Evolutionary conservation across 2,888 invertebrate species (phyloP), one percentile per base, ranked within the genome.

Genomic region (Lagria hirta): DNA sequence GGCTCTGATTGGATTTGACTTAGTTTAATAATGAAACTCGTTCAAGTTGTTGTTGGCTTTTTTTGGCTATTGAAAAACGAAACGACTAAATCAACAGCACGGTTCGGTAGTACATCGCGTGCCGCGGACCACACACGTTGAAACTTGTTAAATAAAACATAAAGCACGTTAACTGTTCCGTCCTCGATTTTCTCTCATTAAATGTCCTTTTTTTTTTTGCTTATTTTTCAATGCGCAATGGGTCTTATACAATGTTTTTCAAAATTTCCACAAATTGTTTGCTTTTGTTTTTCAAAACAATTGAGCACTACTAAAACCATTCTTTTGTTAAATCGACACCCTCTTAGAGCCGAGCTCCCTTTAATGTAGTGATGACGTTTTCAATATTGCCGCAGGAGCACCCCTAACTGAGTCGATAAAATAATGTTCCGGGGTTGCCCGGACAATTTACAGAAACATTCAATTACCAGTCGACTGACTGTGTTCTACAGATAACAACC

Each of bases 71-170:
- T 37, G 24, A 43, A 37, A 40, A 46, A 48, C 32, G 49, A 32
- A 48, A 46, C 51, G 51, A 49, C 53, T 56, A 52, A 56, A 56
- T 51, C 55, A 58, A 55, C 56, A 57, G 47, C 51, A 49, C 47
- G 50, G 52, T 52, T 57, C 64, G 64, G 65, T 67, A 68, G 67
- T 66, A 66, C 65, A 68, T 71, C 69, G 69, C 69, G 69, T 69
- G 69, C 69, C 68, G 54, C 14, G 61, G 69, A 68, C 69, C 69
- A 69, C 69, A 69, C 69, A 69, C 68, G 64, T 65, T 54, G 68
- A 66, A 64, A 67, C 63, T 71, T 70, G 70, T 70, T 70, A 71
- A 70, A 69, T 69, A 69, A 69, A 69, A 71, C 70, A 71, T 71
- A 70, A 70, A 70, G 67, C 69, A 70, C 70, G 69, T 69, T 67